Evolutionary conservation across 2,888 invertebrate genomes (phyloP).

Genomic region (Agriopis marginaria): DNA sequence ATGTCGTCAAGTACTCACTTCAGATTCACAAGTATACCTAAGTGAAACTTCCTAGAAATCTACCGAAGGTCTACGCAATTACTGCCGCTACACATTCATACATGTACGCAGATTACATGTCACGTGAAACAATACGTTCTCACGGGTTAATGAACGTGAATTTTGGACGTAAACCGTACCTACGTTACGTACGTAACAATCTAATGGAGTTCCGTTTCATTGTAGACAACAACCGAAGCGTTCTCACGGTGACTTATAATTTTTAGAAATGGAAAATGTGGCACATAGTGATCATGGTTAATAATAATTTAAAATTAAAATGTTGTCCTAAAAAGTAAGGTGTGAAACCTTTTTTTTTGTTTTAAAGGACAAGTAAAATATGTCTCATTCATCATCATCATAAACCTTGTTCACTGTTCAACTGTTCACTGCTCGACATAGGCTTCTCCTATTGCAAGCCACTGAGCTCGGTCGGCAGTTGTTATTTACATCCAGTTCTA

Average conservation of each 20-base stretch:
- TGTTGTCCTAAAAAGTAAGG: neutral
- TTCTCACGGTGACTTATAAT: constrained; percentile 72
- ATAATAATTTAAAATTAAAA: constrained; percentile 32
- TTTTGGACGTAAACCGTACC: constrained; percentile 62
- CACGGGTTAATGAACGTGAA: constrained; percentile 78
- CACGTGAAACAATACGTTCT: constrained; percentile 78
- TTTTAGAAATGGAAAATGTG: constrained; percentile 54
- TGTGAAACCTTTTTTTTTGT: neutral
- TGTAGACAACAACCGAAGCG: constrained; percentile 69
- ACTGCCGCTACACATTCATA: constrained; percentile 30
- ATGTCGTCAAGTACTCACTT: neutral
- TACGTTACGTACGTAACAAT: constrained; percentile 63
- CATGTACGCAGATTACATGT: constrained; percentile 64
- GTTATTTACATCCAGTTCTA: too few relatives aligned
- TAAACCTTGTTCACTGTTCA: too few relatives aligned
- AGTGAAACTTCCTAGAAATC: constrained; percentile 28
- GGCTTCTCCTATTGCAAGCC: too few relatives aligned
- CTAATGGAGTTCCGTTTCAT: constrained; percentile 73
- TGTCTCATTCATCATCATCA: too few relatives aligned
- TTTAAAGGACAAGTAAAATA: neutral
- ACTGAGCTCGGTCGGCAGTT: too few relatives aligned
- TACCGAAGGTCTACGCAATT: constrained; percentile 26
- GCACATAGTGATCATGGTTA: constrained; percentile 33
- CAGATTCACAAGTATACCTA: neutral
- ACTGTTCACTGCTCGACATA: too few relatives aligned